Conservation (phyloP, 2,113 vertebrate genomes). For the Mormoops blainvillei region DNA sequence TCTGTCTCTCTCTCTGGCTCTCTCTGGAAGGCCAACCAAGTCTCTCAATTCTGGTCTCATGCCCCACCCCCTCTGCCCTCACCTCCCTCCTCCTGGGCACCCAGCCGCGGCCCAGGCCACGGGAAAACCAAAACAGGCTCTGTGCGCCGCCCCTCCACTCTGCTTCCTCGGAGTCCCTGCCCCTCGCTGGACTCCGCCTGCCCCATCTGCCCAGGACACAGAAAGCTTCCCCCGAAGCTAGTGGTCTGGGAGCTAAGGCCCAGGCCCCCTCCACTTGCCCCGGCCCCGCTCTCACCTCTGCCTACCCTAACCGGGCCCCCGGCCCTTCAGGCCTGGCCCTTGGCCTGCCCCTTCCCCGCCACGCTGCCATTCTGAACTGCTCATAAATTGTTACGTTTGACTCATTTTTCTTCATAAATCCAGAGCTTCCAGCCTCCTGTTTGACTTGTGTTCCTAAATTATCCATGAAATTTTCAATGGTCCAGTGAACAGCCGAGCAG, state of each 20-base stretch:
- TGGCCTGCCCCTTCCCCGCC: background rate
- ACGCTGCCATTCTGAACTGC: slow-evolving; percentile 8
- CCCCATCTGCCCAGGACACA: background rate
- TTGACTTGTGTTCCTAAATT: slow-evolving; percentile 70
- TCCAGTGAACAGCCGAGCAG: background rate
- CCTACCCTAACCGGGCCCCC: background rate
- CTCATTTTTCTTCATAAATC: slow-evolving; percentile 70
- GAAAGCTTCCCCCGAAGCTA: background rate
- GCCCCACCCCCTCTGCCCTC: background rate
- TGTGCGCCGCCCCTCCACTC: background rate
- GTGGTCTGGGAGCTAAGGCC: background rate
- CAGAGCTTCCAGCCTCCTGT: slow-evolving; percentile 53
- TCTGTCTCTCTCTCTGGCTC: background rate
- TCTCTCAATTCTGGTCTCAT: background rate
- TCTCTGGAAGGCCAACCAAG: background rate
- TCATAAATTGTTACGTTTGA: slow-evolving; percentile 49
- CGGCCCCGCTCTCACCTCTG: background rate
- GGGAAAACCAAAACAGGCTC: background rate
- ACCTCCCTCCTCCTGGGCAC: background rate
- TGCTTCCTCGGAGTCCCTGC: background rate
- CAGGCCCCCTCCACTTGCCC: background rate
- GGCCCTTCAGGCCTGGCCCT: background rate
- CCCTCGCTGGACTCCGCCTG: background rate
- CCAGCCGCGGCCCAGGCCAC: background rate
- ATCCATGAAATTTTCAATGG: slow-evolving; percentile 68